phyloP scores from a whole-genome alignment of 2,888 invertebrate genomes.

The Dastarcus helophoroides region DNA sequence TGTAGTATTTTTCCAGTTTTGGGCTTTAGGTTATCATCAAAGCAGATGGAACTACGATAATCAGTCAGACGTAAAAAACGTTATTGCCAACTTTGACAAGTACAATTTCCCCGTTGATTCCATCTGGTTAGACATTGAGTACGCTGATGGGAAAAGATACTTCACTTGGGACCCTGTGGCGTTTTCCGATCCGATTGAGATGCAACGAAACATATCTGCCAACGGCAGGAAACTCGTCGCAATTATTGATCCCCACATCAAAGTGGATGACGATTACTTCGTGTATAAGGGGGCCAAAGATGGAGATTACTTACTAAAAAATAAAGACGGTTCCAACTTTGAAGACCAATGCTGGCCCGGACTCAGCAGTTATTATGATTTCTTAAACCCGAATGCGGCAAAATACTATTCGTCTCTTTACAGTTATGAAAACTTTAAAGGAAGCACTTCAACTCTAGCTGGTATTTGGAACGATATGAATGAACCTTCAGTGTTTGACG shows the following conservation, averaged over 20 bases:
- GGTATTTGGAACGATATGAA: conserved; percentile 99
- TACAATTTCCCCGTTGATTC: conserved; percentile 89
- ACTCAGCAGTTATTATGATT: conserved; percentile 29
- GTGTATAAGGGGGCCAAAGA: conserved; percentile 75
- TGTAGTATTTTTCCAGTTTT: neutral
- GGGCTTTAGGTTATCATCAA: conserved; percentile 2
- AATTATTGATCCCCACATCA: no score
- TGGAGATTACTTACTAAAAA: conserved; percentile 72
- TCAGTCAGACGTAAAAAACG: no score
- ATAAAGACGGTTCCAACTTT: conserved; percentile 71
- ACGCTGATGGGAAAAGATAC: conserved; percentile 90
- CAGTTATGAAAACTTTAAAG: conserved; percentile 50
- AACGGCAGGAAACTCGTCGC: conserved; percentile 82
- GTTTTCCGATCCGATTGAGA: conserved; percentile 65
- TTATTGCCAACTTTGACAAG: conserved; percentile 72
- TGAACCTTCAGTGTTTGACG: conserved; percentile 95
- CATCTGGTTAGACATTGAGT: conserved; percentile 97
- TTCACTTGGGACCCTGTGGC: no score
- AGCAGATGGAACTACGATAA: no score
- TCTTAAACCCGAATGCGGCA: conserved; percentile 58
- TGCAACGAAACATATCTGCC: conserved; percentile 76
- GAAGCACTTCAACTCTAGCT: no score
- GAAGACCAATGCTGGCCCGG: conserved; percentile 88
- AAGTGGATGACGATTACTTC: conserved; percentile 74
- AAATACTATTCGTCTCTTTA: conserved; percentile 63